Base-by-base conservation (phyloP, 2,888 invertebrate genomes). In the Pyrrhosoma nymphula region DNA sequence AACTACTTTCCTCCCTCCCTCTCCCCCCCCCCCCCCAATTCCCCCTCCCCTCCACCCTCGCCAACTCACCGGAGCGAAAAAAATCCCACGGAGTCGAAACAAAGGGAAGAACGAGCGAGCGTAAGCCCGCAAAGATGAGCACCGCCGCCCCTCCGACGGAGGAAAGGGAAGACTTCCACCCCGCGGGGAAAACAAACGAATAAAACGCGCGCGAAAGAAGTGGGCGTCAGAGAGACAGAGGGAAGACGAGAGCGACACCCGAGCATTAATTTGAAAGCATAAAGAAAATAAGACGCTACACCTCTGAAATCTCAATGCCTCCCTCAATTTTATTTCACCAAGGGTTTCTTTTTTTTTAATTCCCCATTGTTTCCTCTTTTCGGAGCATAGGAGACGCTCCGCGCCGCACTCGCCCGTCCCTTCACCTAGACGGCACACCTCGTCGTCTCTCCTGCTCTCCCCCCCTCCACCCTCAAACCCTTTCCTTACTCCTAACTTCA, bases 251-350 rank as follows among this genome's bases (percentile, higher is more conserved):
- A 69, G 47, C 39, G 93, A 93, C 69, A 93, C 69, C 69, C 47
- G 93, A 93, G 93, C 93, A 63, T 93, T 75, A 93, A 93, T 93
- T 93, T 93, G 69, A 69, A 69, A 75, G 69, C 47, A 75, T 47
- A 69, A 93, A 93, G 69, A 93, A 93, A 93, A 75, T 93, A 93
- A 93, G 93, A 93, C 69, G 75, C 69, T 93, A 93, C 93, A 93
- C 93, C 69, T 93, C 93, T 93, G 93, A 63, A 93, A 93, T 93
- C 93, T 93, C 93, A 93, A 93, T 75, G 69, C 47, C 69, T 26
- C 60, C 35, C 69, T 75, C 63, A 39, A 93, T 93, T 47, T 75
- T 69, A 20, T 69, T 69, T 93, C 75, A 18, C 47, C 63, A 39
- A 63, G 63, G 60, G 14, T 56, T 90, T 56, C 56, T 90, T 35